Conservation (phyloP, 2,888 invertebrate genomes). For the Dolichopus griseipennis region DNA sequence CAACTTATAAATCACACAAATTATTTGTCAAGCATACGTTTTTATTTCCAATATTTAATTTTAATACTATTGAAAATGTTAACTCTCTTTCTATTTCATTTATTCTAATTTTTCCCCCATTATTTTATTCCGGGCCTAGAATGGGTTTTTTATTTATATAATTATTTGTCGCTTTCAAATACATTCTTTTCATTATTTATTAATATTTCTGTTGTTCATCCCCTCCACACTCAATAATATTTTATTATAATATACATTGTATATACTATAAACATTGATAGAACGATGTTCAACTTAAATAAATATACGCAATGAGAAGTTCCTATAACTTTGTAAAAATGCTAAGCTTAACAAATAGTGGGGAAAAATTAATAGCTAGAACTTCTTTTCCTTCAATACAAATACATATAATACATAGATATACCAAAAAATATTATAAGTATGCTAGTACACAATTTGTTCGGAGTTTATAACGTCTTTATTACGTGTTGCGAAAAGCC, state of each 20-base stretch:
- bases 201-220: background rate
- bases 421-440: background rate
- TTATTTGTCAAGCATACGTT: too few relatives aligned
- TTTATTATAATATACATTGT: too few relatives aligned
- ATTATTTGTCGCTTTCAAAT: background rate
- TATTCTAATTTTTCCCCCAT: too few relatives aligned
- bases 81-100: too few relatives aligned
- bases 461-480: background rate
- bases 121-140: too few relatives aligned
- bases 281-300: background rate
- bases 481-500: background rate
- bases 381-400: background rate
- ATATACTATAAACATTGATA: too few relatives aligned
- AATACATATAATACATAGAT: background rate
- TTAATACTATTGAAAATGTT: too few relatives aligned
- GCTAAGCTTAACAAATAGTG: background rate
- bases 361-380: background rate
- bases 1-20: too few relatives aligned
- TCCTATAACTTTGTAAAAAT: background rate
- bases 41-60: too few relatives aligned
- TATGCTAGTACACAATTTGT: background rate
- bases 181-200: background rate
- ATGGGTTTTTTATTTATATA: background rate
- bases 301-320: background rate
- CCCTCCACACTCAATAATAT: too few relatives aligned